Conservation (phyloP, 2,113 vertebrate genomes). For the Xenopus tropicalis region DNA sequence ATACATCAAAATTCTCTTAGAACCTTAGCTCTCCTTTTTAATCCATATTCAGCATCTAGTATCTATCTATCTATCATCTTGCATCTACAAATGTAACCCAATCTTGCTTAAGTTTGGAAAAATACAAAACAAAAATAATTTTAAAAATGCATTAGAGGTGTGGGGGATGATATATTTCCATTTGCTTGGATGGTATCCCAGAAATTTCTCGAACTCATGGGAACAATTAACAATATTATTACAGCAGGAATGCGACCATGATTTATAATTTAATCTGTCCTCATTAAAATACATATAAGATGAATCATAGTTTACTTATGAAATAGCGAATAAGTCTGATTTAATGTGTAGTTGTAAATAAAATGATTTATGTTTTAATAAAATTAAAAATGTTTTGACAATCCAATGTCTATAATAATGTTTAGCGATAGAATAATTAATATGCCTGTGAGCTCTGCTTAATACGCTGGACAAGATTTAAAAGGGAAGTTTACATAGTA, state of each 20-base stretch:
- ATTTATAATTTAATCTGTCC: background rate
- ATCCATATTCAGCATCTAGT: too few relatives aligned
- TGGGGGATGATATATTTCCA: background rate
- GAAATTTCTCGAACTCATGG: slow-evolving; percentile 9
- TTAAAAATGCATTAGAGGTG: background rate
- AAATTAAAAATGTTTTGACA: too few relatives aligned
- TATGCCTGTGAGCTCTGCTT: too few relatives aligned
- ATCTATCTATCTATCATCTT: too few relatives aligned
- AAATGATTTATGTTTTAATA: background rate
- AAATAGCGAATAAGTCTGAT: slow-evolving; percentile 4
- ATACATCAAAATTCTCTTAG: too few relatives aligned
- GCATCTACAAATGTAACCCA: too few relatives aligned
- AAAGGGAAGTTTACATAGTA: too few relatives aligned
- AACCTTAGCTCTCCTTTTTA: too few relatives aligned
- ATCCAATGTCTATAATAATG: too few relatives aligned
- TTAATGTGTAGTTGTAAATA: slow-evolving; percentile 6
- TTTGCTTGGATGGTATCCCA: slow-evolving; percentile 15
- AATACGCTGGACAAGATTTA: too few relatives aligned
- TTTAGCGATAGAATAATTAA: too few relatives aligned
- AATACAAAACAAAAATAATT: background rate
- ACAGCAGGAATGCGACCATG: background rate
- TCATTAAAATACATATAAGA: slow-evolving; percentile 5
- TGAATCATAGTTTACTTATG: slow-evolving; percentile 1
- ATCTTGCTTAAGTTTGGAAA: too few relatives aligned
- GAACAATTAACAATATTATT: slow-evolving; percentile 14